phyloP scores from a whole-genome alignment of 2,797 vertebrate species.

The Vultur gryphus region DNA sequence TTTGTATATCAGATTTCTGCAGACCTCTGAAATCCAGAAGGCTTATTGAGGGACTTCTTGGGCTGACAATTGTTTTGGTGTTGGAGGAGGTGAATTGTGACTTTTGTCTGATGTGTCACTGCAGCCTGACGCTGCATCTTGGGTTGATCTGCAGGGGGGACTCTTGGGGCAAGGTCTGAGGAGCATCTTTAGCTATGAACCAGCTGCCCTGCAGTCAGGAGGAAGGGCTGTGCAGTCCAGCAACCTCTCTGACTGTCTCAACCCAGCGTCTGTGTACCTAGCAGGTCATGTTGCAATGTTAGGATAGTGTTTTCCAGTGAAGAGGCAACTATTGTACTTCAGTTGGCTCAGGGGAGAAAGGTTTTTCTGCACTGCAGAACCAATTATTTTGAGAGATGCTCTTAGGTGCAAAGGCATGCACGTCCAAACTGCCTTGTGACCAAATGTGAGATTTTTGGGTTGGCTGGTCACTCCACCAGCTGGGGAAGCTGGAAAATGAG shows the following conservation, averaged over 20 bases:
- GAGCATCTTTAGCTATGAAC: background rate
- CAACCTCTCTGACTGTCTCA: background rate
- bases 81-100: background rate
- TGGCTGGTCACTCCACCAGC: background rate
- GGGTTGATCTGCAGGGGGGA: rapidly evolving
- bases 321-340: rapidly evolving
- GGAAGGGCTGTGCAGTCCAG: background rate
- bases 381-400: background rate
- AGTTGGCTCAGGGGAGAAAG: background rate
- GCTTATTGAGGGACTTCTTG: background rate
- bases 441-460: background rate
- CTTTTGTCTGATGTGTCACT: background rate
- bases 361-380: background rate
- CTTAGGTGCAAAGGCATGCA: background rate
- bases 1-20: background rate
- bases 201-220: background rate
- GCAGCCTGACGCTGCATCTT: background rate
- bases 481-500: background rate
- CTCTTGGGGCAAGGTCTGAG: background rate
- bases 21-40: background rate
- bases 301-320: background rate
- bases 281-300: background rate
- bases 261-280: no score
- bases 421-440: background rate
- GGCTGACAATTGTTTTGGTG: background rate